Evolutionary conservation across 2,888 invertebrate genomes (phyloP).

Genomic region (Gastrophysa polygoni): DNA sequence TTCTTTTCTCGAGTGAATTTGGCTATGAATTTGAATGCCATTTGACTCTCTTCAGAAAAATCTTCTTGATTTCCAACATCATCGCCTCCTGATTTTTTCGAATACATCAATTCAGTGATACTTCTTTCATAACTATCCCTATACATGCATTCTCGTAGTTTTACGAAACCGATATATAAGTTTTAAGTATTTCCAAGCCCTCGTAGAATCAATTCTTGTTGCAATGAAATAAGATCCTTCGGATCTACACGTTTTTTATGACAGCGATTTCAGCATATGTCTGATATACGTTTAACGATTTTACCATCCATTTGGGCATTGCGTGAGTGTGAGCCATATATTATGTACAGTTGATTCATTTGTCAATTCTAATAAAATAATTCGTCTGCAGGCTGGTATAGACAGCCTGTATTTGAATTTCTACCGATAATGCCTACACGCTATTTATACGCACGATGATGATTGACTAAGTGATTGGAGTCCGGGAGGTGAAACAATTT

Average conservation of each 20-base stretch:
- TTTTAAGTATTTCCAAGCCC: background rate
- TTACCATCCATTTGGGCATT: constrained; percentile 33
- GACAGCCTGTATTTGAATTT: background rate
- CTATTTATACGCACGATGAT: background rate
- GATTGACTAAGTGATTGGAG: background rate
- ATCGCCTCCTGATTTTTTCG: too few species aligned
- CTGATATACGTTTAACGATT: constrained; percentile 30
- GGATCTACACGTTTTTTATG: background rate
- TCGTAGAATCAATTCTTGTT: background rate
- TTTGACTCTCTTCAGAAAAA: too few species aligned
- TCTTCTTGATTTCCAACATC: too few species aligned
- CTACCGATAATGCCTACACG: background rate
- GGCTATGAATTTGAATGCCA: too few species aligned
- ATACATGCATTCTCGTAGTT: too few species aligned
- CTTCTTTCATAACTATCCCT: too few species aligned
- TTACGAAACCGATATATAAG: too few species aligned
- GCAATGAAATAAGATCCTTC: background rate
- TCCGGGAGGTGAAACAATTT: too few species aligned
- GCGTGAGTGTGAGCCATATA: constrained; percentile 39
- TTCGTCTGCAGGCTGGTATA: constrained; percentile 22
- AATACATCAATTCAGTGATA: too few species aligned
- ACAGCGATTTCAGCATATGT: constrained; percentile 28
- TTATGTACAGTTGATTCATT: constrained; percentile 38
- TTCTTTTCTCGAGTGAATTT: too few species aligned
- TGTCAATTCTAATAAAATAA: constrained; percentile 37